Evolutionary conservation across 2,797 vertebrate species (phyloP).

Genomic region (Esox lucius): DNA sequence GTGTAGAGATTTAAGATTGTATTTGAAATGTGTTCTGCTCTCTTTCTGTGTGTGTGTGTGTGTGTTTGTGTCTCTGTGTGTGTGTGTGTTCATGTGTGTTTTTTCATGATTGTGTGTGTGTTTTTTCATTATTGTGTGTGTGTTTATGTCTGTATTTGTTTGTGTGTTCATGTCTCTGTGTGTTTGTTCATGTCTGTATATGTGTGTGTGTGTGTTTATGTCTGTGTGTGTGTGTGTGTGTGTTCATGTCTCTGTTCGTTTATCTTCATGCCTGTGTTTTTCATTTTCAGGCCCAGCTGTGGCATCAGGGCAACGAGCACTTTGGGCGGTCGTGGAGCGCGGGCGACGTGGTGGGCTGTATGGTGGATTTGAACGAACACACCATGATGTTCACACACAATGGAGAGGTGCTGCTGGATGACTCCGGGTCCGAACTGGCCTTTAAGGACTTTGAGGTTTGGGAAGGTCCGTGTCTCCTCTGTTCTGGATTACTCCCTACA

Average conservation of each 20-base stretch:
- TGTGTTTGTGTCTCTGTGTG: too few relatives aligned
- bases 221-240: background rate
- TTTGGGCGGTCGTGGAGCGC: slow-evolving; percentile 90
- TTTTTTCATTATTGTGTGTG: too few relatives aligned
- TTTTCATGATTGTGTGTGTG: background rate
- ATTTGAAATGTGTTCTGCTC: too few relatives aligned
- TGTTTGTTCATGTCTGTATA: background rate
- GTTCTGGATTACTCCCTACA: background rate
- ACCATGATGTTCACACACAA: slow-evolving; percentile 98
- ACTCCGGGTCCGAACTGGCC: slow-evolving; percentile 91
- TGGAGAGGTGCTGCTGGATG: slow-evolving; percentile 91
- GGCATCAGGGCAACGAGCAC: slow-evolving; percentile 96
- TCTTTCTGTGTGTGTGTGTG: too few relatives aligned
- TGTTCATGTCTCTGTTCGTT: background rate
- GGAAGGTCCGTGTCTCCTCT: slow-evolving; percentile 77
- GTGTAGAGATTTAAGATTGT: background rate
- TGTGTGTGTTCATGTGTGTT: too few relatives aligned
- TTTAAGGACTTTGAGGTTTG: slow-evolving; percentile 93
- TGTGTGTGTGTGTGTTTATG: too few relatives aligned
- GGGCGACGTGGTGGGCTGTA: slow-evolving; percentile 91
- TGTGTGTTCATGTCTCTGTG: background rate
- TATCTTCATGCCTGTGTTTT: background rate
- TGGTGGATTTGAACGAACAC: slow-evolving; percentile 93
- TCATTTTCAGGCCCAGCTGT: slow-evolving; percentile 84
- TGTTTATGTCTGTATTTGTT: background rate